Base-by-base conservation (phyloP, 2,797 vertebrate genomes). In the Manis pentadactyla region DNA sequence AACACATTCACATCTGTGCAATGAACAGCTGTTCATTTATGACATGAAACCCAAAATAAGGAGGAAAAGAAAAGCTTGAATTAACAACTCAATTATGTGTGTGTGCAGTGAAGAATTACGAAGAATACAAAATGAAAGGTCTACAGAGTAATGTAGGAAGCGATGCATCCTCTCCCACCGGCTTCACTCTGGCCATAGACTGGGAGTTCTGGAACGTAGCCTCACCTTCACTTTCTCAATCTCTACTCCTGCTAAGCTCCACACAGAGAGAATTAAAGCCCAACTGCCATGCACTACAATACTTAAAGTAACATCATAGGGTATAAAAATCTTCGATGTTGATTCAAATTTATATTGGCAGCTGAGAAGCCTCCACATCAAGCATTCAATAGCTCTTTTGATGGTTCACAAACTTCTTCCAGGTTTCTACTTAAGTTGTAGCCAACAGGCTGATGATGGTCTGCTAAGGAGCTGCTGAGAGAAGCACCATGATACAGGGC, bases 81-180 rank as follows among this genome's bases (percentile, higher is more conserved):
- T 71, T 18, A n/a, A 87, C 95, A 97, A 94, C 94, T 95, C 89
- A 94, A 78, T 94, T 94, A 95, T 90, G 83, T 63, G n/a, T 66
- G 75, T 87, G 90, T 46, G 39, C 13, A 17, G 39, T 71, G 87
- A 95, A 95, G 89, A 93, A 57, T 46, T 64, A 61, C 15, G 66
- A 51, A 17, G 88, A 84, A 64, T 11, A 78, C n/a, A 68, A 93
- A 96, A 93, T 11, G 59, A 61, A 93, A 78, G 79, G 89, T 77
- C 57, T 75, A n/a, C 2, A 25, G 23, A 87, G 71, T 25, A 57
- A 83, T 9, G 12, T 42, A 68, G 63, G 39, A 68, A 83, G 86
- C 0, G 0, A 63, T 2, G 9, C 6, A 55, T 18, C 69, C 74
- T 71, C 18, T 91, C 39, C 7, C 3, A 12, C 29, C 66, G 73